Evolutionary conservation across 2,113 vertebrate genomes (phyloP), one percentile per base, ranked within the genome.

Genomic region (Anguilla japonica): DNA sequence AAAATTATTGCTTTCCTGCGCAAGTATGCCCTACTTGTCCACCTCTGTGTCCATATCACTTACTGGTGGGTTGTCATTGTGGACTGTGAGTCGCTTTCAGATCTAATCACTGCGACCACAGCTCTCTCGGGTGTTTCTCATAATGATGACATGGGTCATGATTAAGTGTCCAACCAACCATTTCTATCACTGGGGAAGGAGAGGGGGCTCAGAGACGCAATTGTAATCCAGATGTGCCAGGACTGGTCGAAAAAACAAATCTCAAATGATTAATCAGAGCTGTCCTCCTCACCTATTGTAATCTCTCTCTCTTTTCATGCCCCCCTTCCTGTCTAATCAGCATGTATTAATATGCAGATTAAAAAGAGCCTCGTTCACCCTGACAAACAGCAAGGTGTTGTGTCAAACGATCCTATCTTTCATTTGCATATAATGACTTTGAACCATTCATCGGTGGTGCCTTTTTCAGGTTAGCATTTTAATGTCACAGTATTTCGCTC

Each of bases 341-440:
- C 84, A 86, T 84, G 86, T 87, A 93, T 94, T 93, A 95, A 94
- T 93, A 94, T 94, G 94, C 93, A 94, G 92, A 94, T 94, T 90
- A 93, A 93, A 93, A 92, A 88, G 86, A 87, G 91, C 91, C 84
- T 82, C 88, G 89, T 91, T 93, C 93, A 93, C 90, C 82, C 89
- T 63, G 87, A 91, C 92, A 95, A 94, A 94, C 91, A 92, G 90
- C 86, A 91, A 94, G 93, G 94, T 93, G 92, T 92, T 87, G 88
- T 90, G 88, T 91, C 81, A 85, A 91, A 94, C 94, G 92, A 92
- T 90, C 94, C 93, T 93, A 92, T 88, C 90, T 91, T 92, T 94
- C 91, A 94, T 95, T 91, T 94, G 91, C 93, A 94, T 94, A 89
- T 93, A 93, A 94, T 91, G 88, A 92, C 90, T 91, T 87, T 84